Evolutionary conservation across 1,140 invertebrate genomes (phyloP), one percentile per base, ranked within the genome.

Genomic region (Sesamia nonagrioides): DNA sequence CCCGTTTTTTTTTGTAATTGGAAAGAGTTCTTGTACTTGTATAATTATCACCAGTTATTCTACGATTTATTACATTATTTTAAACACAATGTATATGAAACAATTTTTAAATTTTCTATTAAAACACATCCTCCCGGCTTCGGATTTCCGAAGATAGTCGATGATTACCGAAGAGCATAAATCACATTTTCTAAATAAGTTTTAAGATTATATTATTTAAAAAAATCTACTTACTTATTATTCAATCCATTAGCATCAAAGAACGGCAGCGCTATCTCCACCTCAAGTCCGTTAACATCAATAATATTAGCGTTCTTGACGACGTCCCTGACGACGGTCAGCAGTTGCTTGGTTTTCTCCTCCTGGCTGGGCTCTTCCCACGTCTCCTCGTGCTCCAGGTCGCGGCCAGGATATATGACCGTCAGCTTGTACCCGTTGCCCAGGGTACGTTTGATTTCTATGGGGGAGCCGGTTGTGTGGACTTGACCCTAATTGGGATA

Each of bases 381-480:
- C 17, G 79, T 35, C 78, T 52, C 61, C 0, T 75, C 63, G 0
- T 45, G 18, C 13, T 77, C 73, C 13, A 42, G 18, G 27, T 60
- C 82, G 18, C 52, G 82, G 21, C 86, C 80, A 75, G 92, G 88
- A 79, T 94, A 96, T 81, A 95, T 95, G 1, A 96, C 93, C 5
- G 96, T 96, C 17, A 97, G 91, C 75, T 96, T 97, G 91, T 98
- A 98, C 0, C 98, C 98, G 76, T 96, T 95, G 42, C 97, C 97
- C 87, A 98, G 97, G 85, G 97, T 97, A 79, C 95, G 96, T 86
- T 98, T 98, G 50, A 98, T 92, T 77, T 97, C 96, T 78, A 97
- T 96, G 2, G 96, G 96, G 1, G 97, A 96, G 0, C 97, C 97
- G 0, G 93, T 88, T 68, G 89, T 94, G 82, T 91, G 94, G 79